Conservation (phyloP, 2,113 vertebrate species). For the Nycticorax nycticorax region DNA sequence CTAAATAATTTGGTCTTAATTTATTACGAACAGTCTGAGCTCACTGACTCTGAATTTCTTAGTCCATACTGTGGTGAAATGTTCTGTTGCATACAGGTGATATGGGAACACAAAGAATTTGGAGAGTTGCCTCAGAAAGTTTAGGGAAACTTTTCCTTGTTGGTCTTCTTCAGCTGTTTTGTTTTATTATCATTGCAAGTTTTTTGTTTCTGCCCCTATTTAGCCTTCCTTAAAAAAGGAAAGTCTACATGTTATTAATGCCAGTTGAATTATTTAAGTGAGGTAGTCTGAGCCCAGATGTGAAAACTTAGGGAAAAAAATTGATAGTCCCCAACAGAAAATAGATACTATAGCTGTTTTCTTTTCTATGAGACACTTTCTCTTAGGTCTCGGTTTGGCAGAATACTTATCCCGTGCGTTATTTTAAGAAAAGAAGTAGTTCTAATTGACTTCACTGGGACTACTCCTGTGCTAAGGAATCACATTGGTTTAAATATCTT, state of each 20-base stretch:
- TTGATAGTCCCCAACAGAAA: constrained; percentile 22
- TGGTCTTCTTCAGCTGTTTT: neutral
- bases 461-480: neutral
- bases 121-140: neutral
- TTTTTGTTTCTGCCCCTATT: neutral
- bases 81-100: neutral
- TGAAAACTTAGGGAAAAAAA: neutral
- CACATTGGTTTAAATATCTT: constrained; percentile 5
- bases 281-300: neutral
- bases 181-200: neutral
- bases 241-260: neutral
- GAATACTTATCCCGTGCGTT: neutral
- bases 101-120: neutral
- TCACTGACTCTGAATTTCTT: neutral
- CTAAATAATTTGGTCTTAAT: neutral
- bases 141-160: neutral
- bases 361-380: constrained; percentile 19
- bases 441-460: constrained; percentile 35
- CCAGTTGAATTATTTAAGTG: neutral
- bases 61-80: neutral
- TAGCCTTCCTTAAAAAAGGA: neutral
- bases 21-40: neutral
- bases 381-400: neutral
- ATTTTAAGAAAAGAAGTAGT: constrained; percentile 20
- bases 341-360: constrained; percentile 26